Conservation (phyloP, 1,140 invertebrate genomes). For the Drosophila santomea region DNA sequence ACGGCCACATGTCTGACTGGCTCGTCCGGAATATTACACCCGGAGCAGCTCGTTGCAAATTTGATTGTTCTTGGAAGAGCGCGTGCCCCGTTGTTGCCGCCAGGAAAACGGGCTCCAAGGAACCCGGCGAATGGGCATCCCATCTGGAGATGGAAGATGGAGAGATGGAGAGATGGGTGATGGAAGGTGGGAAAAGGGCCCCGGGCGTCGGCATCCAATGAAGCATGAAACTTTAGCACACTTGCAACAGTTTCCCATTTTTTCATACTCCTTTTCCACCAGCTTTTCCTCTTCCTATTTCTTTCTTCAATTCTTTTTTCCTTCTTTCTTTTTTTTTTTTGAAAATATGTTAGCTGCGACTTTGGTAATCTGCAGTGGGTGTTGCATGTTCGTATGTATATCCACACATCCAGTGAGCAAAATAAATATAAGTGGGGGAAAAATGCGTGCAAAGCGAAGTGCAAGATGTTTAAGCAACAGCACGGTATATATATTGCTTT, state of each 20-base stretch:
- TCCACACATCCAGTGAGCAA: background rate
- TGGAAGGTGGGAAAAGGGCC: conserved; percentile 10
- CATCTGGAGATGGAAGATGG: background rate
- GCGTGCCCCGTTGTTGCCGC: conserved; percentile 36
- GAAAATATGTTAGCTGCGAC: conserved; percentile 77
- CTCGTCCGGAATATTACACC: conserved; percentile 57
- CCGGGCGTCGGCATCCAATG: conserved; percentile 66
- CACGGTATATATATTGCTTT: conserved; percentile 3
- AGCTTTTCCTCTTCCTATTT: conserved; percentile 59
- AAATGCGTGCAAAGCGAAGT: conserved; percentile 69
- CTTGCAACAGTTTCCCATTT: conserved; percentile 71
- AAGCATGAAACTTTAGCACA: conserved; percentile 81
- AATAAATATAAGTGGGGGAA: conserved; percentile 40
- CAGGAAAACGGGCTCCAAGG: conserved; percentile 58
- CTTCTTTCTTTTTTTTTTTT: conserved; percentile 24
- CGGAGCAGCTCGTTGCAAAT: conserved; percentile 72
- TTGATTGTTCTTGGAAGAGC: conserved; percentile 76
- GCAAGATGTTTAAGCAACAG: conserved; percentile 23
- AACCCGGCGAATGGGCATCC: conserved; percentile 10
- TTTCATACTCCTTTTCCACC: conserved; percentile 24
- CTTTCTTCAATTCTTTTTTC: conserved; percentile 23
- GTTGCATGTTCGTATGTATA: conserved; percentile 12
- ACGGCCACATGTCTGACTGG: conserved; percentile 37
- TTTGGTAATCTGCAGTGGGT: conserved; percentile 72
- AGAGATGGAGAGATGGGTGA: no score